These are phyloP conservation scores for Drosophila rhopaloa DNA, from an alignment of 1,140 invertebrate genomes.

Conservation along the genomic window DNA sequence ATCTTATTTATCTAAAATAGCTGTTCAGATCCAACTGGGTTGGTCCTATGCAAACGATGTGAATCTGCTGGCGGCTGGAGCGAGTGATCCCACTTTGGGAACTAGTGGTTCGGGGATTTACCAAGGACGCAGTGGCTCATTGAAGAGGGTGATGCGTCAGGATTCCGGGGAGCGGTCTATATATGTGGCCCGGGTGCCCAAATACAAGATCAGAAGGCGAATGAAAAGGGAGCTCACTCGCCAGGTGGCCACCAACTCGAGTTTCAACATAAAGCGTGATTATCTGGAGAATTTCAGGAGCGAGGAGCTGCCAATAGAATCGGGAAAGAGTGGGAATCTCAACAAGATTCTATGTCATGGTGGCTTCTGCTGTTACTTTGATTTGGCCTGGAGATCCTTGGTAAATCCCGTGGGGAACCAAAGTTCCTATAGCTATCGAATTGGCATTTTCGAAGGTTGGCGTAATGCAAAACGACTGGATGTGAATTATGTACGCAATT, in stretches of 20 bases:
- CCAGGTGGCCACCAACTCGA: constrained; percentile 1
- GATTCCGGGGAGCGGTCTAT: constrained; percentile 45
- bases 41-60: constrained; percentile 85
- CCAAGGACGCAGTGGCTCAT: constrained; percentile 67
- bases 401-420: not conserved
- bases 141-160: constrained; percentile 51
- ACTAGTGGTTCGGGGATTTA: constrained; percentile 85
- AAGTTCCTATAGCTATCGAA: constrained; percentile 49
- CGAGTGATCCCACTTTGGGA: constrained; percentile 73
- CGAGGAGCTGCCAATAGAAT: constrained; percentile 11
- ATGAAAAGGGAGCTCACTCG: not conserved
- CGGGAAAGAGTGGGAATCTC: not conserved
- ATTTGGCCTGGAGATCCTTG: constrained; percentile 44
- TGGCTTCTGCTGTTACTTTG: constrained; percentile 67
- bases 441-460: constrained; percentile 68
- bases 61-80: constrained; percentile 86
- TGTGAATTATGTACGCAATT: constrained; percentile 63
- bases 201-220: constrained; percentile 15
- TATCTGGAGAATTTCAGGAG: constrained; percentile 56
- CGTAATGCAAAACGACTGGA: constrained; percentile 55
- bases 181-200: constrained; percentile 62
- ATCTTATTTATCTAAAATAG: constrained; percentile 59
- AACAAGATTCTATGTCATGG: constrained; percentile 39
- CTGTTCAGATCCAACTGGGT: constrained; percentile 84
- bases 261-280: constrained; percentile 62